Percentiles rank a stretch among this genome's conserved stretches.
Evolutionary conservation across 2,888 invertebrate species (phyloP).

Genomic region (Nemapogon koenigi): DNA sequence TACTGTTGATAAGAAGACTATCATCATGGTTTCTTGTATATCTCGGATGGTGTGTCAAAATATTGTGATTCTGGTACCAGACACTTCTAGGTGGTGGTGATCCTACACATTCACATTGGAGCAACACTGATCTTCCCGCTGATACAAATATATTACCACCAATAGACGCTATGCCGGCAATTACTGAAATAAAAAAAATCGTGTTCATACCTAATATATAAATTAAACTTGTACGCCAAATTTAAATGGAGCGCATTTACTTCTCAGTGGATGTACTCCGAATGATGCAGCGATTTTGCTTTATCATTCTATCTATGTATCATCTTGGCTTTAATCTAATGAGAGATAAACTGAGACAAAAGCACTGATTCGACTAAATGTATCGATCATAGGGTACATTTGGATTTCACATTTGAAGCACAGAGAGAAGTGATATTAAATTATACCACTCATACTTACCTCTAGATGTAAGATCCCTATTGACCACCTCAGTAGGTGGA

Average conservation of each 20-base stretch:
- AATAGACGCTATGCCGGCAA: slow-evolving; percentile 68
- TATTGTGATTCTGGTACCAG: slow-evolving; percentile 52
- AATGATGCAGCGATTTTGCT: too few species aligned
- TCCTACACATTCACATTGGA: slow-evolving; percentile 42
- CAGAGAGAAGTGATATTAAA: too few species aligned
- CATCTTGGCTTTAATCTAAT: too few species aligned
- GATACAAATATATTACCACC: slow-evolving; percentile 44
- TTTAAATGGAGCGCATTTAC: too few species aligned
- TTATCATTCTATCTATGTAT: too few species aligned
- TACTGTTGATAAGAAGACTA: slow-evolving; percentile 46
- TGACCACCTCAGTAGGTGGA: slow-evolving; percentile 32
- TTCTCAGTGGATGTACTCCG: too few species aligned
- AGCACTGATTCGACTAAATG: too few species aligned
- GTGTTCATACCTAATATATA: slow-evolving; percentile 6
- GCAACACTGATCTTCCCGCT: slow-evolving; percentile 36
- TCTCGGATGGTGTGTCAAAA: slow-evolving; percentile 50
- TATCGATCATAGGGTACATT: too few species aligned
- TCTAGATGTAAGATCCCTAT: slow-evolving; percentile 28
- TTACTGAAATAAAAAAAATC: slow-evolving; percentile 38
- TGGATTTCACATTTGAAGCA: too few species aligned
- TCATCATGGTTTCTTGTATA: slow-evolving; percentile 50
- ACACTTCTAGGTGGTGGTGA: slow-evolving; percentile 43
- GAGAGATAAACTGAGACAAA: too few species aligned
- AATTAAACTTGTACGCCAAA: too few species aligned
- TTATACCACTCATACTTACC: too few species aligned